Evolutionary conservation across 2,888 invertebrate genomes (phyloP), one percentile per base, ranked within the genome.

Genomic region (Eupithecia pulchellata): DNA sequence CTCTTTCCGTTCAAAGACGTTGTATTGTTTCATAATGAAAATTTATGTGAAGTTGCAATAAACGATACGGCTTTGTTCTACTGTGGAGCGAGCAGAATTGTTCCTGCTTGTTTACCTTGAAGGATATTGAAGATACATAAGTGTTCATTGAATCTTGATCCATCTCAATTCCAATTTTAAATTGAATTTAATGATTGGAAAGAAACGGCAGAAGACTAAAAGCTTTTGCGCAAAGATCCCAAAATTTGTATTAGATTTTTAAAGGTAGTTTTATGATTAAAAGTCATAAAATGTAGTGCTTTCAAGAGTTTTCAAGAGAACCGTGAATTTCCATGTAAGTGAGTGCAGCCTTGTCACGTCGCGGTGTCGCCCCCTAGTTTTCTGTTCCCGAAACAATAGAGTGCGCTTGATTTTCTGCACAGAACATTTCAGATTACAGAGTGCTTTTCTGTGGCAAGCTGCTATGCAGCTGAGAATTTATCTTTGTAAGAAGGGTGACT

Each of bases 11-110:
- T 84, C 80, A 83, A 84, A 83, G 76, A 73, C 70, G 81, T 85
- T 81, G 82, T 84, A 65, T 65, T 65, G 72, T 72, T 82, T 81
- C 79, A 78, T 86, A 86, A 87, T 88, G 86, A 89, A 87, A 87
- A 87, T 86, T 82, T 83, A 86, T 87, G 84, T 85, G 74, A 77
- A 73, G 74, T 77, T 78, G 81, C 81, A 83, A 84, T 85, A 86
- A 86, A 81, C 84, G 79, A 79, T 80, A 77, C 73, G 76, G 80
- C 77, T 84, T 83, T 84, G 81, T 82, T 81, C 72, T 77, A 68
- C 74, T 71, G 71, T 75, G 75, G 62, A 73, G 74, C 69, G 74
- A 69, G 65, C 66, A 61, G 52, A 58, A 30, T 55, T 9, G 25
- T 52, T 52, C 52, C 3, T 9, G 34, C 34, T 61, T 52, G 52